phyloP scores from a whole-genome alignment of 2,888 invertebrate genomes.

The Branchipolynoe longqiensis region DNA sequence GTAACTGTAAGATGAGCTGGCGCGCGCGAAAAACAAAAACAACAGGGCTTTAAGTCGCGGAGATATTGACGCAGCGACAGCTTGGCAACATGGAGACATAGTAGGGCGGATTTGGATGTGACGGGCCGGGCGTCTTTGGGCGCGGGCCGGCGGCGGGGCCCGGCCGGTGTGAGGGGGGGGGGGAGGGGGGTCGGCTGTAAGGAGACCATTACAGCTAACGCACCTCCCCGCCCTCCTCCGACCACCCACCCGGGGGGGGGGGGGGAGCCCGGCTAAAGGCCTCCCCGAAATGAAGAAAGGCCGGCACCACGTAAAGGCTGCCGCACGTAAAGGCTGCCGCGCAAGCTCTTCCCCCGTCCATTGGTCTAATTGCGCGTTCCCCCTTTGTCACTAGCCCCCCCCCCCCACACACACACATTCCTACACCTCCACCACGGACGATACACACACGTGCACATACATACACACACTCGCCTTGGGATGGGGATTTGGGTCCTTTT shows the following conservation, averaged over 20 bases:
- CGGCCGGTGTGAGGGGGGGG: background rate
- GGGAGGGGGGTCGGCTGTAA: background rate
- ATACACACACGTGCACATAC: no score
- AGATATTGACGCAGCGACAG: slow-evolving; percentile 55
- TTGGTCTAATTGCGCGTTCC: slow-evolving; percentile 26
- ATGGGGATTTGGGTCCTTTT: background rate
- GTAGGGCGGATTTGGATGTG: slow-evolving; percentile 39
- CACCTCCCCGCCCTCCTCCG: background rate
- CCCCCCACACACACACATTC: no score
- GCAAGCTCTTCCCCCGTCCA: background rate
- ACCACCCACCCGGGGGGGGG: background rate
- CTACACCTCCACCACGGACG: no score
- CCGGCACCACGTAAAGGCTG: background rate
- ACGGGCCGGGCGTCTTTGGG: slow-evolving; percentile 46
- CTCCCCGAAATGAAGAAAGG: slow-evolving; percentile 35
- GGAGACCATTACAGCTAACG: slow-evolving; percentile 44
- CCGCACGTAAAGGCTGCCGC: background rate
- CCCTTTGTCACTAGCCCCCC: background rate
- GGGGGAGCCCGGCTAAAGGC: background rate
- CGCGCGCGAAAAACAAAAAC: slow-evolving; percentile 8
- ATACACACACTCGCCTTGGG: no score
- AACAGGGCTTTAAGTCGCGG: slow-evolving; percentile 46
- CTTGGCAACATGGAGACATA: slow-evolving; percentile 45
- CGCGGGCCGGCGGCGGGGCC: slow-evolving; percentile 16
- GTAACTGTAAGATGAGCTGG: no score